A percentile compares a stretch with the other conserved stretches of the same genome.
Evolutionary conservation across 2,113 vertebrate genomes (phyloP).

Genomic region (Vulpes ferrilata): DNA sequence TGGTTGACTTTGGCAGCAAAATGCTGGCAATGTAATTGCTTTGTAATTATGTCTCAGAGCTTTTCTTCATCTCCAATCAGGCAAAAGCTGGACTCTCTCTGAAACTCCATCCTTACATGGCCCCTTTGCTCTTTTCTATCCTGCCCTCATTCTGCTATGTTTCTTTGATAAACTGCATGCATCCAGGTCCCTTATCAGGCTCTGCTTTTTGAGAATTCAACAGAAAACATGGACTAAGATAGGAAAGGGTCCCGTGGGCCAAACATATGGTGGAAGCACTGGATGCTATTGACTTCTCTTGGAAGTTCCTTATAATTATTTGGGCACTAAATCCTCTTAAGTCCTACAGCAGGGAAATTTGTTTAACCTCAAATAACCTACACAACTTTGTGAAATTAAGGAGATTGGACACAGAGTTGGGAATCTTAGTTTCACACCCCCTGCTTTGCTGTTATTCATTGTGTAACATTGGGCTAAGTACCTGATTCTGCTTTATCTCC

Average conservation of each 20-base stretch:
- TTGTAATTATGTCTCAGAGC: background rate
- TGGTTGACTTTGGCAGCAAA: background rate
- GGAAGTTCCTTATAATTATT: background rate
- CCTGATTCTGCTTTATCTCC: background rate
- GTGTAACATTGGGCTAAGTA: background rate
- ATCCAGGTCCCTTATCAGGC: background rate
- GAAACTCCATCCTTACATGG: background rate
- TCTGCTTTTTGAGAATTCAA: background rate
- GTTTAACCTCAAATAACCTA: slow-evolving; percentile 3
- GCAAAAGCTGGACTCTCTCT: background rate
- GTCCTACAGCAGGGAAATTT: background rate
- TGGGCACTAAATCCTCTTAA: background rate
- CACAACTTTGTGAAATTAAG: background rate
- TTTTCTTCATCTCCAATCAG: background rate
- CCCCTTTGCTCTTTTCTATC: background rate
- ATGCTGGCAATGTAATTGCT: background rate
- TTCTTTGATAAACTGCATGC: background rate
- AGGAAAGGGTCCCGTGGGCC: background rate
- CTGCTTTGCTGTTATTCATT: background rate
- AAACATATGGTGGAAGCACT: background rate
- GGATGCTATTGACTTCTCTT: background rate
- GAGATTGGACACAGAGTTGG: background rate
- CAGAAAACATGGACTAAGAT: background rate
- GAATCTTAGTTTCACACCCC: background rate
- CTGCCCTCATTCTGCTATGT: background rate